phyloP scores from a whole-genome alignment of 2,113 vertebrate species.

The Gadus chalcogrammus region DNA sequence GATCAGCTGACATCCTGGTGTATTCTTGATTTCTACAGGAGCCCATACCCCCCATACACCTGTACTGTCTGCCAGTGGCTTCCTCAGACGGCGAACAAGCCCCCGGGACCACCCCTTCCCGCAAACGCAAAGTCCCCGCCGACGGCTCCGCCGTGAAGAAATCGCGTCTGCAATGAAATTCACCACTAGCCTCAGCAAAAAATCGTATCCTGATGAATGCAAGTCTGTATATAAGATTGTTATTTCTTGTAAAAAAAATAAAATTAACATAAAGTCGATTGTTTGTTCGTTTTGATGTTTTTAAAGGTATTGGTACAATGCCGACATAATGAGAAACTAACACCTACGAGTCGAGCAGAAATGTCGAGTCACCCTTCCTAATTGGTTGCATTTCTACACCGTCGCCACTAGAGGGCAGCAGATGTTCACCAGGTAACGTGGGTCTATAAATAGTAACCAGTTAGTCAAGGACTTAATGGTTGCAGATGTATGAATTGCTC shows the following conservation, averaged over 20 bases:
- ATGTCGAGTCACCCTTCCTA: conserved; percentile 58
- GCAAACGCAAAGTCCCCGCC: conserved; percentile 83
- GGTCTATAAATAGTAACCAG: background rate
- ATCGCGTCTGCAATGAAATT: conserved; percentile 71
- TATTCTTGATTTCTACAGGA: conserved; percentile 69
- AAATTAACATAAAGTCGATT: background rate
- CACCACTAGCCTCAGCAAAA: background rate
- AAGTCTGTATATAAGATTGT: conserved; percentile 36
- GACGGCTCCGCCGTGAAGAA: conserved; percentile 75
- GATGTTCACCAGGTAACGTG: background rate
- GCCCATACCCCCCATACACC: conserved; percentile 75
- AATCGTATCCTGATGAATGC: no score
- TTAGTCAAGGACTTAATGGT: no score
- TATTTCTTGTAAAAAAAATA: conserved; percentile 2
- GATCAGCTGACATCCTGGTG: background rate
- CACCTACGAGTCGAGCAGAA: conserved; percentile 23
- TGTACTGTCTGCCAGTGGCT: conserved; percentile 77
- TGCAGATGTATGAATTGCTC: no score
- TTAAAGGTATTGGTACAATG: background rate
- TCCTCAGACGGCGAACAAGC: conserved; percentile 46
- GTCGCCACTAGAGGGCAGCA: conserved; percentile 33
- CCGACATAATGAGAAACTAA: background rate
- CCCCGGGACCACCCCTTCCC: conserved; percentile 56
- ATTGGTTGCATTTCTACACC: conserved; percentile 15
- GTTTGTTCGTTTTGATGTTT: background rate